These are phyloP conservation scores for Gobionotothen gibberifrons DNA, from an alignment of 2,797 vertebrate species.

Conservation along the genomic window DNA sequence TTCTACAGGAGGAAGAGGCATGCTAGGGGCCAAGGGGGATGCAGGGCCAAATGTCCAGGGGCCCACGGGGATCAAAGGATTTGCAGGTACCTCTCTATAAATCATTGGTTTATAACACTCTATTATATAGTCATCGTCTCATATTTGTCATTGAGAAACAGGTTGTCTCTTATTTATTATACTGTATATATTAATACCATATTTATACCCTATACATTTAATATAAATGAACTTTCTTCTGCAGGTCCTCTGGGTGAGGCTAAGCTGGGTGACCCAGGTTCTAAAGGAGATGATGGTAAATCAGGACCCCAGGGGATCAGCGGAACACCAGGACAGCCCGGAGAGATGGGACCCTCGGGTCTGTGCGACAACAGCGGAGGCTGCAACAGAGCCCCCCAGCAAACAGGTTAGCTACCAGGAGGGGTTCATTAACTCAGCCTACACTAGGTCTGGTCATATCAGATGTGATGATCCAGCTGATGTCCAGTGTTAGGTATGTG, in stretches of 20 bases:
- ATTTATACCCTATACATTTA: too few relatives aligned
- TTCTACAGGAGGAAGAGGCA: slow-evolving; percentile 78
- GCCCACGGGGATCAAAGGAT: slow-evolving; percentile 80
- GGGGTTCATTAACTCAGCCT: not conserved
- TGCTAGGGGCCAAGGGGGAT: slow-evolving; percentile 75
- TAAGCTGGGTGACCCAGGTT: slow-evolving; percentile 75
- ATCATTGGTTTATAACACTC: not conserved
- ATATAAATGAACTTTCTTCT: not conserved
- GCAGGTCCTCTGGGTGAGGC: slow-evolving; percentile 83
- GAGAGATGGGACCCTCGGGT: slow-evolving; percentile 83
- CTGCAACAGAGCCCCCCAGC: slow-evolving; percentile 69
- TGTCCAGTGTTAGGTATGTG: not conserved
- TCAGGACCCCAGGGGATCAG: slow-evolving; percentile 69
- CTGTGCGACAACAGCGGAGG: slow-evolving; percentile 84
- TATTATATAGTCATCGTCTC: not conserved
- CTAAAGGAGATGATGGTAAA: slow-evolving; percentile 79
- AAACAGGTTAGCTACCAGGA: slow-evolving; percentile 72
- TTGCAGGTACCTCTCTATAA: slow-evolving; percentile 72
- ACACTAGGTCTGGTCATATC: not conserved
- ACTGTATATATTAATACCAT: too few relatives aligned
- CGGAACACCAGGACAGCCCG: slow-evolving; percentile 77
- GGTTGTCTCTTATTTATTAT: too few relatives aligned
- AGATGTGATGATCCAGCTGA: not conserved
- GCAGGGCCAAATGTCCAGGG: slow-evolving; percentile 79
- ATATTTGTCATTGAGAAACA: too few relatives aligned